These are phyloP conservation scores for Volucella inflata DNA, from an alignment of 2,888 invertebrate genomes.

Conservation along the genomic window DNA sequence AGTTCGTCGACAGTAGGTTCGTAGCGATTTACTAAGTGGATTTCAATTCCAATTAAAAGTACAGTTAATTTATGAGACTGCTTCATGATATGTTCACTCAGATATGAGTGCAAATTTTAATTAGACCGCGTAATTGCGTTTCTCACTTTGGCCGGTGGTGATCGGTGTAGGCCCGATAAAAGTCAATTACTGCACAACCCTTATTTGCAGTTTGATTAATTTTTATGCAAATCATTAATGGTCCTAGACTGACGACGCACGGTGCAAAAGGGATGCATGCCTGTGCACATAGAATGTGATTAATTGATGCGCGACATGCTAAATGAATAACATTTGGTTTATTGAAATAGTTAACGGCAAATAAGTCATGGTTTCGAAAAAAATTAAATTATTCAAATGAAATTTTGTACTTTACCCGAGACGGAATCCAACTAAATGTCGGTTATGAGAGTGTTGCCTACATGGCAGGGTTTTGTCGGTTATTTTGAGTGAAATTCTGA, in stretches of 20 bases:
- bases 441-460: slow-evolving; percentile 23
- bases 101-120: slow-evolving; percentile 69
- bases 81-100: slow-evolving; percentile 58
- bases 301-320: slow-evolving; percentile 48
- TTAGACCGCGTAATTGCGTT: slow-evolving; percentile 73
- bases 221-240: slow-evolving; percentile 68
- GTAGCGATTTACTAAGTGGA: slow-evolving; percentile 52
- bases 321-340: slow-evolving; percentile 50
- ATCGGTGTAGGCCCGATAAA: slow-evolving; percentile 4
- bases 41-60: slow-evolving; percentile 74
- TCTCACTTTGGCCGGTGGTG: slow-evolving; percentile 54
- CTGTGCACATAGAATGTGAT: slow-evolving; percentile 37
- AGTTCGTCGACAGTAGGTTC: too few species aligned
- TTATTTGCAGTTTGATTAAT: slow-evolving; percentile 65
- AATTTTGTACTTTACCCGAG: slow-evolving; percentile 15
- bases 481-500: too few species aligned
- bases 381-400: slow-evolving; percentile 58
- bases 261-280: neutral
- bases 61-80: slow-evolving; percentile 67
- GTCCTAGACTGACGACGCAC: neutral
- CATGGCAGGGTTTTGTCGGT: slow-evolving; percentile 19
- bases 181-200: slow-evolving; percentile 28
- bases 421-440: slow-evolving; percentile 12
- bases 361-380: slow-evolving; percentile 48
- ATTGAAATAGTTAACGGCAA: slow-evolving; percentile 39